These are phyloP conservation scores for Vulpes lagopus DNA, from an alignment of 2,113 vertebrate genomes.

Conservation along the genomic window DNA sequence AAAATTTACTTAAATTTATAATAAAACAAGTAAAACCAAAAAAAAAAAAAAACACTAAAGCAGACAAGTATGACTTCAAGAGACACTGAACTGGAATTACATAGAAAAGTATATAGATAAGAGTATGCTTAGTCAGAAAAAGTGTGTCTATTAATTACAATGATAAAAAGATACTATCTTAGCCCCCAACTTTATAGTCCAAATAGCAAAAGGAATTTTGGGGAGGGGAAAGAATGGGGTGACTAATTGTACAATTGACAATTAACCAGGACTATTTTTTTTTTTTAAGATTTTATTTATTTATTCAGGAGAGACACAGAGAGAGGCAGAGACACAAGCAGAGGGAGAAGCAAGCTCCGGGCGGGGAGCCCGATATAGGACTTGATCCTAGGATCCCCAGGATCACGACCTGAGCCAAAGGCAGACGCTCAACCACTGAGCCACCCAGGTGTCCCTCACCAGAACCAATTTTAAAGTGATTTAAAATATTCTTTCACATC, in stretches of 20 bases:
- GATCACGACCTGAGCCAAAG: no score
- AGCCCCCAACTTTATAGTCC: neutral
- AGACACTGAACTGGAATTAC: neutral
- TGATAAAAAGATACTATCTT: neutral
- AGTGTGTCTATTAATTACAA: neutral
- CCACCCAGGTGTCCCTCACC: neutral
- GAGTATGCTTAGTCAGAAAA: neutral
- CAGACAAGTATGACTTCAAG: neutral
- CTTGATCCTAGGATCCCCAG: no score
- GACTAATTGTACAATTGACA: neutral
- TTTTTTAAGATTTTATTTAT: no score
- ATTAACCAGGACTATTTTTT: neutral
- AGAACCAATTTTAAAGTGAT: neutral
- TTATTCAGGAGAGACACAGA: no score
- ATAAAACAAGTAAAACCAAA: neutral
- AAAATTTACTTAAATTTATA: conserved; percentile 35
- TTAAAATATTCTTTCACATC: neutral
- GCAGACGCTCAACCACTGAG: no score
- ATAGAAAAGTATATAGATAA: neutral
- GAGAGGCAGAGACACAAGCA: no score
- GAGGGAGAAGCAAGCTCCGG: no score
- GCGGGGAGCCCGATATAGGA: no score
- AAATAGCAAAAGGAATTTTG: neutral
- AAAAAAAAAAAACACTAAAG: neutral
- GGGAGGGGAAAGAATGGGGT: neutral